Conservation (phyloP, 2,888 invertebrate genomes). For the Anarsia innoxiella region DNA sequence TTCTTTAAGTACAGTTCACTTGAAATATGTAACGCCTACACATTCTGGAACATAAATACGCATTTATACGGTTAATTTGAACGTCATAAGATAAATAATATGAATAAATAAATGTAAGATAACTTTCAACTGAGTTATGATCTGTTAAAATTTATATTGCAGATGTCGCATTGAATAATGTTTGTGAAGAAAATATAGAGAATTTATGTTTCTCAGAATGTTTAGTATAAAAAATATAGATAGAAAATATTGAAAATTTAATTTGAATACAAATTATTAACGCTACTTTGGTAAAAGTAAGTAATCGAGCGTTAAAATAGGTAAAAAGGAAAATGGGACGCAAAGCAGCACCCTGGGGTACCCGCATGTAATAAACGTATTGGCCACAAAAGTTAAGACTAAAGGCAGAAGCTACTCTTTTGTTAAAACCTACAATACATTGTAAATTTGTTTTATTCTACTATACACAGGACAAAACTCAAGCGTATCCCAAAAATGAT, state of each 20-base stretch:
- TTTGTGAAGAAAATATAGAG: too few species aligned
- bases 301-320: too few species aligned
- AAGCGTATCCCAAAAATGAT: constrained; percentile 48
- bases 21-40: constrained; percentile 27
- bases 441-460: constrained; percentile 38
- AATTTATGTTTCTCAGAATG: too few species aligned
- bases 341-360: constrained; percentile 30
- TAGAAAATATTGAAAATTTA: not conserved
- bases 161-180: too few species aligned
- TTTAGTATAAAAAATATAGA: too few species aligned
- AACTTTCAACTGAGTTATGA: too few species aligned
- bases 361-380: constrained; percentile 43
- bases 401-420: constrained; percentile 49
- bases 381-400: constrained; percentile 46
- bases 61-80: constrained; percentile 46
- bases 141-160: too few species aligned
- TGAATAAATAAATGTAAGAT: too few species aligned
- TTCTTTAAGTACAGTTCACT: not conserved
- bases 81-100: too few species aligned
- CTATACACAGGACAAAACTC: constrained; percentile 44
- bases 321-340: constrained; percentile 8
- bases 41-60: constrained; percentile 45
- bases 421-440: constrained; percentile 44
- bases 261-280: too few species aligned
- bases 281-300: too few species aligned